Evolutionary conservation across 2,888 invertebrate genomes (phyloP).

Genomic region (Thysanoteuthis rhombus): DNA sequence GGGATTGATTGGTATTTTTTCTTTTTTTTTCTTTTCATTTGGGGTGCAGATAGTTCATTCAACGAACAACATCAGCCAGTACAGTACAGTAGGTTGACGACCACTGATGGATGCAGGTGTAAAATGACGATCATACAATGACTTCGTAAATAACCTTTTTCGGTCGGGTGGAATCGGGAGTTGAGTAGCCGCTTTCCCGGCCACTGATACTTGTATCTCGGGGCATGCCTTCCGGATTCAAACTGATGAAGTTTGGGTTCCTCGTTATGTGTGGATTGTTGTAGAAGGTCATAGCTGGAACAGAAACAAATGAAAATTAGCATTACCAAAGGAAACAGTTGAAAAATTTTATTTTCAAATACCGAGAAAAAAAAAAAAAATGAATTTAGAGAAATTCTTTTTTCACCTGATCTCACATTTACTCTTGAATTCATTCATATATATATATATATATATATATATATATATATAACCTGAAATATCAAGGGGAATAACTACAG

Average conservation of each 20-base stretch:
- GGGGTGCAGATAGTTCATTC: slow-evolving; percentile 19
- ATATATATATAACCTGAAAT: no score
- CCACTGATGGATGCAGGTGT: not conserved
- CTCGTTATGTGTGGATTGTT: not conserved
- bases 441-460: no score
- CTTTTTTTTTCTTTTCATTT: not conserved
- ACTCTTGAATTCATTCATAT: no score
- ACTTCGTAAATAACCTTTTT: slow-evolving; percentile 67
- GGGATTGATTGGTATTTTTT: not conserved
- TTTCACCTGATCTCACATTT: no score
- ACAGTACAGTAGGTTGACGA: slow-evolving; percentile 20
- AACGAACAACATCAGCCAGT: slow-evolving; percentile 27
- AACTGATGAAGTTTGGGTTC: slow-evolving; percentile 1
- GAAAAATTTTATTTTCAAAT: no score
- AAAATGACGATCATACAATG: slow-evolving; percentile 57
- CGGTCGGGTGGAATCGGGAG: slow-evolving; percentile 53
- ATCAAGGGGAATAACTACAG: no score
- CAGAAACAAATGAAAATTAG: not conserved
- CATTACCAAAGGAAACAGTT: not conserved
- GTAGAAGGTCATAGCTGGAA: slow-evolving; percentile 17
- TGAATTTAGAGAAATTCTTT: no score
- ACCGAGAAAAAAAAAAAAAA: no score
- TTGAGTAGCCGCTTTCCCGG: slow-evolving; percentile 57
- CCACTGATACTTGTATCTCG: slow-evolving; percentile 39
- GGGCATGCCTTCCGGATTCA: slow-evolving; percentile 14